Conservation (phyloP, 2,888 invertebrate genomes). For the Malthinus flaveolus region DNA sequence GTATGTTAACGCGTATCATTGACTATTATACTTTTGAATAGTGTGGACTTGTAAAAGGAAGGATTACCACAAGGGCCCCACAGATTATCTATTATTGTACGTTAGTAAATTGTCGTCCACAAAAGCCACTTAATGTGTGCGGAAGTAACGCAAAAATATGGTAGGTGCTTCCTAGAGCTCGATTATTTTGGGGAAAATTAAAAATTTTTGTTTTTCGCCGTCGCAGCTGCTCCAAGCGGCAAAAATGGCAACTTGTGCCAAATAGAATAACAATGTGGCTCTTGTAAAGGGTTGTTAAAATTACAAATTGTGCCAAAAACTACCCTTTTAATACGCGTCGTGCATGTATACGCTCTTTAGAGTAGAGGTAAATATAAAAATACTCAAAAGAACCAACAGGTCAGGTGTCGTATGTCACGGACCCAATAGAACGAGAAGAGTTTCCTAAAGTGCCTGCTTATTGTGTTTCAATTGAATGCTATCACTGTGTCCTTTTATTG, state of each 20-base stretch:
- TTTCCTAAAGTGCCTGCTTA: conserved; percentile 45
- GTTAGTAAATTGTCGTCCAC: conserved; percentile 38
- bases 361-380: conserved; percentile 18
- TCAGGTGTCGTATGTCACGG: conserved; percentile 34
- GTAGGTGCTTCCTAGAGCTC: conserved; percentile 42
- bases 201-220: no score
- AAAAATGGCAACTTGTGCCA: no score
- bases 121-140: conserved; percentile 53
- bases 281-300: conserved; percentile 18
- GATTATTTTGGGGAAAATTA: no score
- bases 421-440: conserved; percentile 38
- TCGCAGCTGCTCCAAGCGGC: no score
- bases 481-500: conserved; percentile 40
- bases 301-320: conserved; percentile 19
- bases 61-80: conserved; percentile 42
- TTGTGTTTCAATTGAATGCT: conserved; percentile 43
- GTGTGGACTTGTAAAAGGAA: conserved; percentile 37
- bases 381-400: conserved; percentile 27
- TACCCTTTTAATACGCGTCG: conserved; percentile 10
- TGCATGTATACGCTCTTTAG: no score
- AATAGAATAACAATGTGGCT: no score
- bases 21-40: conserved; percentile 47
- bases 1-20: conserved; percentile 35
- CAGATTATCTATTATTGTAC: conserved; percentile 46
- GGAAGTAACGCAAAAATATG: conserved; percentile 39